phyloP scores from a whole-genome alignment of 92 coral and sea anemone species.

The Plumapathes pennacea region DNA sequence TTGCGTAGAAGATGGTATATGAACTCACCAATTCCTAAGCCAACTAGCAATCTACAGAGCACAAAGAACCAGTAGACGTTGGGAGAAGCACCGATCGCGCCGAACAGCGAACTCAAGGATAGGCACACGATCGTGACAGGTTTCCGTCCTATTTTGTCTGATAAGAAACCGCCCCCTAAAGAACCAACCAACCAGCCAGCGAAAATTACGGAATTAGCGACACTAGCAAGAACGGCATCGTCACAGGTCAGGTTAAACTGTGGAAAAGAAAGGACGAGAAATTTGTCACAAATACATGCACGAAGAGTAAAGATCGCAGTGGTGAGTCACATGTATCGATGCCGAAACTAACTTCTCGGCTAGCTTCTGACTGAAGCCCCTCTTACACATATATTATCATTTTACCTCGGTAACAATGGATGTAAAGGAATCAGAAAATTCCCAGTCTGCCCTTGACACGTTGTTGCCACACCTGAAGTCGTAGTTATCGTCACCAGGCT shows the following conservation, averaged over 20 bases:
- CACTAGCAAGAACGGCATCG: slow-evolving; percentile 53
- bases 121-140: slow-evolving; percentile 48
- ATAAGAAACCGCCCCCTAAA: slow-evolving; percentile 51
- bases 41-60: slow-evolving; percentile 63
- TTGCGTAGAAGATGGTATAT: too few relatives aligned
- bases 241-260: slow-evolving; percentile 58
- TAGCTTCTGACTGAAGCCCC: too few relatives aligned
- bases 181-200: slow-evolving; percentile 70
- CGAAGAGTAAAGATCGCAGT: too few relatives aligned
- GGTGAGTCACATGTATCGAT: too few relatives aligned
- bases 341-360: too few relatives aligned
- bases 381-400: too few relatives aligned
- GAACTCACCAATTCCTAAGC: slow-evolving; percentile 58
- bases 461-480: slow-evolving; percentile 53
- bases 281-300: too few relatives aligned
- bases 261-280: too few relatives aligned
- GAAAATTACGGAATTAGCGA: slow-evolving; percentile 73
- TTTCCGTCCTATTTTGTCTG: slow-evolving; percentile 80
- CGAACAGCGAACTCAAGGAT: slow-evolving; percentile 43
- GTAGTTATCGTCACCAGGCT: slow-evolving; percentile 29
- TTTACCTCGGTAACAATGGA: slow-evolving; percentile 65
- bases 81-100: slow-evolving; percentile 65
- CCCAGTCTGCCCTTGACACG: slow-evolving; percentile 52
- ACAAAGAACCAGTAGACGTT: slow-evolving; percentile 70
- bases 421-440: slow-evolving; percentile 28